These are phyloP conservation scores for Netelia fuscicornis DNA, from an alignment of 2,888 invertebrate genomes.

Conservation along the genomic window DNA sequence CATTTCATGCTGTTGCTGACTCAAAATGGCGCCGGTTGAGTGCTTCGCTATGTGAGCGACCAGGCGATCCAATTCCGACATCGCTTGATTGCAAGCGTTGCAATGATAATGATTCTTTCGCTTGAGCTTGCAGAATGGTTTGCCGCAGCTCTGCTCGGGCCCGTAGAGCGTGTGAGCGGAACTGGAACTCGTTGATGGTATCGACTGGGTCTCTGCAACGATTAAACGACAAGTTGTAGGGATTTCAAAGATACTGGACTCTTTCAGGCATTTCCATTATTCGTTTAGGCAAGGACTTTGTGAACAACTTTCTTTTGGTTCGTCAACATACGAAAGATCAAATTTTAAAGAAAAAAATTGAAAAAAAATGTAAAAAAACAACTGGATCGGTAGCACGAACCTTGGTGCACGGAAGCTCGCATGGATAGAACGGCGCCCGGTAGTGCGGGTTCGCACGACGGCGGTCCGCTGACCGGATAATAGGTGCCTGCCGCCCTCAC, in stretches of 20 bases:
- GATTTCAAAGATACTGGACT: neutral
- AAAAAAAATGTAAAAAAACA: conserved; percentile 76
- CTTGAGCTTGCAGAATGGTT: conserved; percentile 93
- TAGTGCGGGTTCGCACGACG: conserved; percentile 86
- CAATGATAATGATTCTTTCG: conserved; percentile 92
- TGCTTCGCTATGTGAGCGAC: conserved; percentile 91
- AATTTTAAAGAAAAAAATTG: conserved; percentile 51
- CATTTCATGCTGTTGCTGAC: conserved; percentile 83
- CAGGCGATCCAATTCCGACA: conserved; percentile 90
- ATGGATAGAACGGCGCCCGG: conserved; percentile 86
- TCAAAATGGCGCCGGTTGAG: conserved; percentile 87
- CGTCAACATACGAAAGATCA: conserved; percentile 14
- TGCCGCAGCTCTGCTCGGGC: conserved; percentile 89
- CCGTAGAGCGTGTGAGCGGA: conserved; percentile 87
- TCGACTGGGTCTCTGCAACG: conserved; percentile 75
- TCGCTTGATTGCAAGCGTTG: conserved; percentile 92
- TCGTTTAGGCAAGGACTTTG: conserved; percentile 23
- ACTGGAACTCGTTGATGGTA: conserved; percentile 72
- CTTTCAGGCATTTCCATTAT: neutral
- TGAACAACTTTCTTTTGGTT: neutral
- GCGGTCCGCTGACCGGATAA: conserved; percentile 92
- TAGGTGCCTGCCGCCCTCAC: conserved; percentile 97
- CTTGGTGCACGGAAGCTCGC: conserved; percentile 86
- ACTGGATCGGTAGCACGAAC: conserved; percentile 83
- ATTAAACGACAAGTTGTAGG: conserved; percentile 8